Evolutionary conservation across 1,140 invertebrate genomes (phyloP).

Genomic region (Zaprionus taronus): DNA sequence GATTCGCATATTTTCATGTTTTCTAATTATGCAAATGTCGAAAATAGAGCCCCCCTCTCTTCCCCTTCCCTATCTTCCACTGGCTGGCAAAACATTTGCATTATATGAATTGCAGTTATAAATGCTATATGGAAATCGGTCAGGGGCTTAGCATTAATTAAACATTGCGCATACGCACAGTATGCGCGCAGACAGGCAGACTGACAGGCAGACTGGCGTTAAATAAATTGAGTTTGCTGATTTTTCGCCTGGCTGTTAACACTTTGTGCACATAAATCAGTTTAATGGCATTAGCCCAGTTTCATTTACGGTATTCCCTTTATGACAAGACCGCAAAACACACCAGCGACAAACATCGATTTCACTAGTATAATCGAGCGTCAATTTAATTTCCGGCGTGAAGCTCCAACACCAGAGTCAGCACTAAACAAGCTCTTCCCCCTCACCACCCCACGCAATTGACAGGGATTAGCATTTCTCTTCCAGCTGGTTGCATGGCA

Average conservation of each 20-base stretch:
- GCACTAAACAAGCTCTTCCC: neutral
- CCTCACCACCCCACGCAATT: conserved; percentile 1
- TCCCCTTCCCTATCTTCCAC: neutral
- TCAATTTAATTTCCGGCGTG: conserved; percentile 74
- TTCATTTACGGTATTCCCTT: conserved; percentile 45
- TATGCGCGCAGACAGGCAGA: conserved; percentile 1
- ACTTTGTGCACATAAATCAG: conserved; percentile 61
- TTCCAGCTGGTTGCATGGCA: neutral
- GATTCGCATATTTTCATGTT: conserved; percentile 22
- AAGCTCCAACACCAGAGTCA: conserved; percentile 31
- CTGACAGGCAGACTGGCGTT: neutral
- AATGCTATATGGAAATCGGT: conserved; percentile 28
- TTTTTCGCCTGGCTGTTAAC: conserved; percentile 52
- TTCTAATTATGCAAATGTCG: conserved; percentile 44
- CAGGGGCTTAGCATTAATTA: conserved; percentile 34
- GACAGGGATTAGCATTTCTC: conserved; percentile 37
- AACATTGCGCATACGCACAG: conserved; percentile 60
- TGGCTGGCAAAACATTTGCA: conserved; percentile 31
- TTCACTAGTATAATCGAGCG: conserved; percentile 49
- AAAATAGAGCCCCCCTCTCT: neutral
- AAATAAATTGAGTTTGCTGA: conserved; percentile 54
- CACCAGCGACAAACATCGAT: conserved; percentile 52
- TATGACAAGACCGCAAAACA: conserved; percentile 36
- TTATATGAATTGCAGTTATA: conserved; percentile 32
- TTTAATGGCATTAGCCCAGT: conserved; percentile 55